phyloP scores from a whole-genome alignment of 2,888 invertebrate species.

The Caenorhabditis auriculariae region DNA sequence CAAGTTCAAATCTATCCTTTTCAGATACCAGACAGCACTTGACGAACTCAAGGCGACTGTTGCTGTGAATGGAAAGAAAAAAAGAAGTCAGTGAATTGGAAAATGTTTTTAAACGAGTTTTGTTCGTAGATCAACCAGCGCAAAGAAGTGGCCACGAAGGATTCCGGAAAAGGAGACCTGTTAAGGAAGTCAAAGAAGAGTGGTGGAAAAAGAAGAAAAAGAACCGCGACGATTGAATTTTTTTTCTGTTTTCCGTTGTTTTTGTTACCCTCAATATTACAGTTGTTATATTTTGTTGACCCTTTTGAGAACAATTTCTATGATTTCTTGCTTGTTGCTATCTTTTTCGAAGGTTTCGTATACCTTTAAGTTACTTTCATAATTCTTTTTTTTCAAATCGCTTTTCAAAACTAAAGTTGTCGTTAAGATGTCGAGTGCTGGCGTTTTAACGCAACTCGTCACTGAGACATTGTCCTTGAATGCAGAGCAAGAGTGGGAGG shows the following conservation, averaged over 20 bases:
- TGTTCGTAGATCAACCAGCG: background rate
- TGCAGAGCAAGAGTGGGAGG: slow-evolving; percentile 51
- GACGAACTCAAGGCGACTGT: slow-evolving; percentile 18
- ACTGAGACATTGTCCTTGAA: slow-evolving; percentile 43
- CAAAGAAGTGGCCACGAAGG: background rate
- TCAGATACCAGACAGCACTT: slow-evolving; percentile 26
- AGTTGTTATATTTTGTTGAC: background rate
- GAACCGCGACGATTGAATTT: background rate
- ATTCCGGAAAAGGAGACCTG: slow-evolving; percentile 16
- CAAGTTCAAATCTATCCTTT: too few relatives aligned
- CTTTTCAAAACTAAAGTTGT: background rate
- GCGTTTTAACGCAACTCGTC: slow-evolving; percentile 37
- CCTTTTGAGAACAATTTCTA: background rate
- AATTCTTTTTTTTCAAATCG: background rate
- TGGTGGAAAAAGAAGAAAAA: slow-evolving; percentile 16
- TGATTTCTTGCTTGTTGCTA: slow-evolving; percentile 6
- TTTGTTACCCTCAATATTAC: background rate
- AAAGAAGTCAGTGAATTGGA: slow-evolving; percentile 24
- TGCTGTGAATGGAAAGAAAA: background rate
- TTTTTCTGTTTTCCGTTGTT: background rate
- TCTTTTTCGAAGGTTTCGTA: background rate
- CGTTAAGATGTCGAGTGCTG: slow-evolving; percentile 24
- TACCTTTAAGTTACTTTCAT: background rate
- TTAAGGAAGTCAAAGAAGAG: slow-evolving; percentile 18
- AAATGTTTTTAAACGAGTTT: slow-evolving; percentile 6